Conservation (phyloP, 2,888 invertebrate species). For the Aporophyla nigra region DNA sequence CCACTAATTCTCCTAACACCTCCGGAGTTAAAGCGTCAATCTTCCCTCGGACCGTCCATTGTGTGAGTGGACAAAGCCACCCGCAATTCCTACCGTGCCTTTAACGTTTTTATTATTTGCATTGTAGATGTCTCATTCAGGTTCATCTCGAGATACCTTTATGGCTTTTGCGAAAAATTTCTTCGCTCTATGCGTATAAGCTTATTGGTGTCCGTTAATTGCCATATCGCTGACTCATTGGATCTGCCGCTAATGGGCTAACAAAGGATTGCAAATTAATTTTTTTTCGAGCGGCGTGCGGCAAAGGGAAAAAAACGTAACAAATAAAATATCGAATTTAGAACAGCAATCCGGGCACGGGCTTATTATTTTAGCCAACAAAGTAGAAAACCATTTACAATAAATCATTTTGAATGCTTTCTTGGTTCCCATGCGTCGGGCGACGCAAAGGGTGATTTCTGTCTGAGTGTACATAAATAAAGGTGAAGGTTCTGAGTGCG, state of each 20-base stretch:
- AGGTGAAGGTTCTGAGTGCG: constrained; percentile 87
- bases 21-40: constrained; percentile 87
- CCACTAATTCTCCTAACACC: constrained; percentile 90
- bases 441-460: constrained; percentile 91
- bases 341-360: constrained; percentile 85
- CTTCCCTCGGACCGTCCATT: constrained; percentile 80
- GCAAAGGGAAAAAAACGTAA: constrained; percentile 82
- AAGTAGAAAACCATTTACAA: constrained; percentile 91
- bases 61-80: constrained; percentile 85
- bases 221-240: constrained; percentile 78
- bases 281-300: constrained; percentile 77
- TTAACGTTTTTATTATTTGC: constrained; percentile 86
- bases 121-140: constrained; percentile 87
- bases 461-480: constrained; percentile 90
- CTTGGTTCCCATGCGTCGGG: constrained; percentile 89
- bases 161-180: constrained; percentile 70
- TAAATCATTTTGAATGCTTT: constrained; percentile 91
- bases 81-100: constrained; percentile 87
- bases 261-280: constrained; percentile 85
- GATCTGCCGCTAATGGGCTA: constrained; percentile 73
- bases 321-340: constrained; percentile 88
- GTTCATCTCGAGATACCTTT: constrained; percentile 74
- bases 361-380: constrained; percentile 91
- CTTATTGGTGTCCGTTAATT: constrained; percentile 67
- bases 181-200: constrained; percentile 47